Evolutionary conservation across 2,888 invertebrate genomes (phyloP), one percentile per base, ranked within the genome.

Genomic region (Eutolmus rufibarbis): DNA sequence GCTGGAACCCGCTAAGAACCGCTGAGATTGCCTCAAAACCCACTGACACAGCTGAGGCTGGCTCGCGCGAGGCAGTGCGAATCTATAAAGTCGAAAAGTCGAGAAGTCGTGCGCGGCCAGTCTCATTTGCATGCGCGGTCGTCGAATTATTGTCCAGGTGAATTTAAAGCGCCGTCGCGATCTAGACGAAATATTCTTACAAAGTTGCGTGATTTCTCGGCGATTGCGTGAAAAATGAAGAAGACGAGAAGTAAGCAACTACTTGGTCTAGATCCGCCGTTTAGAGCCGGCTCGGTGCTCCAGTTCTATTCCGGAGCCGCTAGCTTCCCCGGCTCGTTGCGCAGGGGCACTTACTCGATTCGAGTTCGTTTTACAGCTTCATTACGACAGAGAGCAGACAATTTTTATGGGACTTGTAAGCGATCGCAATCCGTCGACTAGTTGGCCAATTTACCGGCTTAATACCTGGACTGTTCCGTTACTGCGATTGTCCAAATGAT

Each of bases 361-460:
- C 43, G 16, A 78, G 37, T 78, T 43, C 23, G 37, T 43, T 78
- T 78, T 43, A 40, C 78, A 40, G 78, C 78, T 43, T 78, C 40
- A 78, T 78, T 78, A 78, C 78, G 78, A 78, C 78, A 78, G 78
- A 74, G 74, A 76, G 31, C 19, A 28, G 66, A 66, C 66, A 66
- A 66, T 66, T 66, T 66, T 28, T 66, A 66, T 66, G 28, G 66
- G 12, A 28, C 66, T 66, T 19, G 66, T 28, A 66, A 66, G 66
- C 12, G 66, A 66, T 66, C 66, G 66, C 28, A 66, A 66, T 66
- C 66, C 66, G 66, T 28, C 28, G 66, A 66, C 66, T 66, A 66
- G 66, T 66, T 66, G 66, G 66, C 66, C 66, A 66, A 66, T 66
- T 66, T 66, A 66, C 66, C 28, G 66, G 66, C 66, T 66, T 28